These are phyloP conservation scores for Trematomus bernacchii DNA, from an alignment of 2,797 vertebrate species.

Conservation along the genomic window DNA sequence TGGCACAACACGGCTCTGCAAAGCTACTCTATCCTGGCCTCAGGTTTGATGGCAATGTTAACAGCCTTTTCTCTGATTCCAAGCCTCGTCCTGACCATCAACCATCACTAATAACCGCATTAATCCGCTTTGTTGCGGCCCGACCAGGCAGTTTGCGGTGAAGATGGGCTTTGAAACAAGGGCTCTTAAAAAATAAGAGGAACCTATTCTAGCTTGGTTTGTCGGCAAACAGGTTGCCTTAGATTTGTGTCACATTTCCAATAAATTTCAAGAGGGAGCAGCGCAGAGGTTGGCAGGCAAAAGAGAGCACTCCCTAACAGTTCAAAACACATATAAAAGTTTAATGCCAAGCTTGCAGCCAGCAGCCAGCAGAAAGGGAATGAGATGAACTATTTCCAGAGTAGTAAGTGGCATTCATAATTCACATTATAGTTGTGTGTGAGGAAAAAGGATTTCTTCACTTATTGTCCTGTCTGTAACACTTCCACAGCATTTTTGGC, in stretches of 20 bases:
- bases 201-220: slow-evolving; percentile 31
- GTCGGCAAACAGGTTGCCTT: slow-evolving; percentile 47
- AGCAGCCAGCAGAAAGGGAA: slow-evolving; percentile 63
- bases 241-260: slow-evolving; percentile 53
- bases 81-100: slow-evolving; percentile 44
- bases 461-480: slow-evolving; percentile 39
- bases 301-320: slow-evolving; percentile 54
- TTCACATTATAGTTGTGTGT: slow-evolving; percentile 79
- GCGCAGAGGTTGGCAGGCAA: slow-evolving; percentile 61
- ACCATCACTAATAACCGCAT: slow-evolving; percentile 44
- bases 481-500: slow-evolving; percentile 26
- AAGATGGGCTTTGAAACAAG: slow-evolving; percentile 7
- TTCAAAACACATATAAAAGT: slow-evolving; percentile 82
- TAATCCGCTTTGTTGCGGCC: slow-evolving; percentile 51
- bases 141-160: not conserved
- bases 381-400: slow-evolving; percentile 78
- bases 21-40: slow-evolving; percentile 57
- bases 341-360: slow-evolving; percentile 77
- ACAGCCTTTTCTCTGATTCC: slow-evolving; percentile 52
- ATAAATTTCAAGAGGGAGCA: slow-evolving; percentile 56
- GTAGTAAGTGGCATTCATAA: slow-evolving; percentile 78
- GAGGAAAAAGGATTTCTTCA: slow-evolving; percentile 57
- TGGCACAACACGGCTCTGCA: slow-evolving; percentile 41
- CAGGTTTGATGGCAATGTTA: slow-evolving; percentile 51
- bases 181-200: slow-evolving; percentile 30